Percentiles rank a stretch among this genome's conserved stretches.
Conservation (phyloP, 2,888 invertebrate genomes). For the Zaprionus bogoriensis region DNA sequence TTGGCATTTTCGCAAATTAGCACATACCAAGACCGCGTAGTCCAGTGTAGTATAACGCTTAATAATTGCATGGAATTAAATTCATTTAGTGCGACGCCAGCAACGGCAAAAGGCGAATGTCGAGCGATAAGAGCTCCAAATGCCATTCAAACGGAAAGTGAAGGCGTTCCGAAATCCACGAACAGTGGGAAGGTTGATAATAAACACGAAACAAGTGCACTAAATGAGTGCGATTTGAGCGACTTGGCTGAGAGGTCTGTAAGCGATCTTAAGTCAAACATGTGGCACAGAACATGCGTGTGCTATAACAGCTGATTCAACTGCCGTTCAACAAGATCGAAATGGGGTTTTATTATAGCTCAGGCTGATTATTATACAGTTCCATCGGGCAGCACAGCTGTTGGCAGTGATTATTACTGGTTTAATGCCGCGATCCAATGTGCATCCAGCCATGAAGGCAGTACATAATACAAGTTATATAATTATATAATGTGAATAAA, state of each 20-base stretch:
- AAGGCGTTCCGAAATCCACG: conserved; percentile 22
- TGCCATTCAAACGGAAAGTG: conserved; percentile 26
- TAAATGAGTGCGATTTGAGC: neutral
- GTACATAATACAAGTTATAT: neutral
- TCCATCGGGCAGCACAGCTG: too few relatives aligned
- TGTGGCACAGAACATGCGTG: conserved; percentile 3
- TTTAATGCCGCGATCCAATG: conserved; percentile 1
- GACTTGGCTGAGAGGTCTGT: neutral
- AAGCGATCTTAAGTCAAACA: neutral
- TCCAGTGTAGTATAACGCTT: conserved; percentile 23
- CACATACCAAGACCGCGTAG: conserved; percentile 12
- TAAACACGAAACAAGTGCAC: neutral
- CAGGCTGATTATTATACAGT: conserved; percentile 7
- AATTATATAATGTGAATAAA: neutral
- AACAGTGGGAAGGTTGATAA: neutral
- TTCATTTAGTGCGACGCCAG: conserved; percentile 36
- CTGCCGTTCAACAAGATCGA: too few relatives aligned
- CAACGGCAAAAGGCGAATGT: conserved; percentile 34
- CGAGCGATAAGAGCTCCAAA: conserved; percentile 30
- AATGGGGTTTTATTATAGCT: conserved; percentile 32
- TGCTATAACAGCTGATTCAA: conserved; percentile 23
- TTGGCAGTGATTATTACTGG: conserved; percentile 2
- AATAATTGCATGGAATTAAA: conserved; percentile 31
- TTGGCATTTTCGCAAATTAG: neutral
- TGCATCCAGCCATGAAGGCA: conserved; percentile 19